These are phyloP conservation scores for Lacanobia wlatinum DNA, from an alignment of 2,888 invertebrate species.

Conservation along the genomic window DNA sequence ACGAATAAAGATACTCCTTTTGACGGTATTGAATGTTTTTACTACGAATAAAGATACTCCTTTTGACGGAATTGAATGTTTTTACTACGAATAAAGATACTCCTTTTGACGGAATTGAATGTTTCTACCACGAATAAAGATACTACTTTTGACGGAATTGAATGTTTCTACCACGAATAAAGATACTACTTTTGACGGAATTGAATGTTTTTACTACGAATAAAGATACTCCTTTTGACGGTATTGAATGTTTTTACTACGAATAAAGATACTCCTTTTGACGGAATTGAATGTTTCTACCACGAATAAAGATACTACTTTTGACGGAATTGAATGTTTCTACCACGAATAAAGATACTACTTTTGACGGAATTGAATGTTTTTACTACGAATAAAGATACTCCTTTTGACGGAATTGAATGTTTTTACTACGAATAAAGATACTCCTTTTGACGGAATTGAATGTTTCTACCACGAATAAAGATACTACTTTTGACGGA, in stretches of 20 bases:
- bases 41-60: neutral
- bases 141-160: no score
- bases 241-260: neutral
- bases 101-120: neutral
- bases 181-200: no score
- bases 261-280: no score
- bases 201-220: neutral
- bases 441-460: no score
- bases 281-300: neutral
- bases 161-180: neutral
- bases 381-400: neutral
- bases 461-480: neutral
- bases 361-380: neutral
- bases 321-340: neutral
- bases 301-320: no score
- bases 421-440: neutral
- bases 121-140: neutral
- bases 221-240: no score
- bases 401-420: no score
- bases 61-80: neutral
- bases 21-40: neutral
- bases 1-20: no score
- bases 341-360: neutral
- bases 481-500: no score
- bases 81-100: neutral